Percentiles rank a stretch among this genome's conserved stretches.
These are phyloP conservation scores for Grammomys dolichurus DNA, from an alignment of 2,113 vertebrate genomes.

Conservation along the genomic window DNA sequence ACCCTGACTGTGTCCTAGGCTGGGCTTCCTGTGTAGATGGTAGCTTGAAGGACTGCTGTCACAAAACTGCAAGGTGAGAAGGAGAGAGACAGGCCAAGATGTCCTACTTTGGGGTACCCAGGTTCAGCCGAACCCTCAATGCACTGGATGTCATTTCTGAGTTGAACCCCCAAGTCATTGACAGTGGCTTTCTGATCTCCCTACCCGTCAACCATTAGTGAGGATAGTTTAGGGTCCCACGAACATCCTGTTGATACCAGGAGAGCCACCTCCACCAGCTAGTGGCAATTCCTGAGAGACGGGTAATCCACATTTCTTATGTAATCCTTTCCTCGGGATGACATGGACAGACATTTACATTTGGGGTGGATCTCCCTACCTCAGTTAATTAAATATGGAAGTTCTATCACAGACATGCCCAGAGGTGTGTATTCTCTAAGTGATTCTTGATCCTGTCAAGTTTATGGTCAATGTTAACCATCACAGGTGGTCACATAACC, in stretches of 20 bases:
- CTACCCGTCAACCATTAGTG: fast-evolving
- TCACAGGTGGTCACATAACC: background rate
- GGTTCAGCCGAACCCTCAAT: fast-evolving
- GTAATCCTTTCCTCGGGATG: background rate
- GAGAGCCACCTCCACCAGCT: fast-evolving
- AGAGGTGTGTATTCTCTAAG: background rate
- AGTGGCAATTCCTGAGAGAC: background rate
- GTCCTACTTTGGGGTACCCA: fast-evolving
- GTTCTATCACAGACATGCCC: background rate
- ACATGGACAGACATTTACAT: background rate
- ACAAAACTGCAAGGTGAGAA: background rate
- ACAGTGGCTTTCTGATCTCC: background rate
- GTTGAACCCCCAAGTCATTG: background rate
- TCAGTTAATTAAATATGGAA: background rate
- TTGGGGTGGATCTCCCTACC: too few species aligned
- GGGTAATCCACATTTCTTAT: background rate
- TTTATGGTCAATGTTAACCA: background rate
- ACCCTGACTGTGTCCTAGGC: background rate
- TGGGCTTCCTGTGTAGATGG: background rate
- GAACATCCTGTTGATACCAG: background rate
- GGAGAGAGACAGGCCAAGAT: too few species aligned
- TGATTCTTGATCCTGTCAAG: background rate
- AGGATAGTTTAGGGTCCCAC: background rate
- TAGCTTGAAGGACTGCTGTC: background rate
- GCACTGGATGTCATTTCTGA: fast-evolving